Evolutionary conservation across 2,113 vertebrate species (phyloP), one percentile per base, ranked within the genome.

Genomic region (Planiliza haematocheilus): DNA sequence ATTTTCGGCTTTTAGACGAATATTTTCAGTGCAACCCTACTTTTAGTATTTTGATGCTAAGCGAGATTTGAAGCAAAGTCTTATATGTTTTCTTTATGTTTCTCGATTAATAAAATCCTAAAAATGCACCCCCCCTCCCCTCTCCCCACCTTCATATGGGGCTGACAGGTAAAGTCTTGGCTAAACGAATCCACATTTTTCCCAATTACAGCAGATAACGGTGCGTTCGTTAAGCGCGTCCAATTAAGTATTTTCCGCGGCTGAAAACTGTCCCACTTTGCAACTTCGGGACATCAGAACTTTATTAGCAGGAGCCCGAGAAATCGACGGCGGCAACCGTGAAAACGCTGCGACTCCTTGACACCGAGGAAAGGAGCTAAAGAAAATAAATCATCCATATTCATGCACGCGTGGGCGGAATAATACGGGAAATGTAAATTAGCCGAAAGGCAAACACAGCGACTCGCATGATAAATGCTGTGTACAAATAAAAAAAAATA

Each of bases 391-490:
- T 16, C 24, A 83, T 91, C 18, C 79, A 85, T 90, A 90, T 91
- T 90, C 85, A 91, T 89, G 70, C 7, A 0, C 7, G 16, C 21
- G 90, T 88, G 86, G 86, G 90, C 7, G 88, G 86, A 88, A 88
- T 85, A 85, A 85, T 61, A 61, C 48, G 0, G 11, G 64, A 77
- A 75, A 89, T 89, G 81, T 24, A 89, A 85, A 89, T 72, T 2
- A 81, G 81, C 62, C 61, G 55, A 42, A 80, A 79, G 79, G 67
- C 71, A 78, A 87, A 83, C 41, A 77, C 58, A 74, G 55, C 61
- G 30, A 61, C 59, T 11, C 24, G 65, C 55, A 65, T 52, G 60
- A 76, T 74, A 75, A 73, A 77, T 18, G 45, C 41, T 52, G 61
- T 55, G 71, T 61, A 39, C 72, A 62, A 74, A 83, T 62, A 70